phyloP scores from a whole-genome alignment of 2,113 vertebrate genomes.

The Felis chaus region DNA sequence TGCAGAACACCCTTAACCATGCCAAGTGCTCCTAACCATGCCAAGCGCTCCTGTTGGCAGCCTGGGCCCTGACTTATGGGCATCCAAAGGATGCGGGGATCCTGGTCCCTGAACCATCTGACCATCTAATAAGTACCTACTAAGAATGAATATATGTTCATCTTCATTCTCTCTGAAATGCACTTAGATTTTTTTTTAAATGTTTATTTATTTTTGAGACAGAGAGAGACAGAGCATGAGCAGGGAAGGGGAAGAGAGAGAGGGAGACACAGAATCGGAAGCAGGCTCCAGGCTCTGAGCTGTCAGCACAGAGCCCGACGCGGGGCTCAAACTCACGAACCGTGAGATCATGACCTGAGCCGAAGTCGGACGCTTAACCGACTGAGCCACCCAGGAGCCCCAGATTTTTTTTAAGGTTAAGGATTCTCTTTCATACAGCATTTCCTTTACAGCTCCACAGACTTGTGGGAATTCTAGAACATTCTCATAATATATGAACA shows the following conservation, averaged over 20 bases:
- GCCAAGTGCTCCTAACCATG: not conserved
- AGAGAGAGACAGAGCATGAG: no score
- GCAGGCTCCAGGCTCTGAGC: no score
- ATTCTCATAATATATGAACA: constrained; percentile 11
- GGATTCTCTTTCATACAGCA: constrained; percentile 33
- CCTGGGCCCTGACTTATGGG: not conserved
- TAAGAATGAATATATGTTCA: not conserved
- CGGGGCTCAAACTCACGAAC: no score
- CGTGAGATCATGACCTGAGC: no score
- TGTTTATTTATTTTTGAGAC: no score
- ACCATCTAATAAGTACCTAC: not conserved
- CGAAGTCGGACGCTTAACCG: no score
- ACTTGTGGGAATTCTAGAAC: constrained; percentile 12
- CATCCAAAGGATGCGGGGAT: not conserved
- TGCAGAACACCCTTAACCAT: constrained; percentile 37
- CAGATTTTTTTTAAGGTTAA: not conserved
- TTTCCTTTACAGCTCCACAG: not conserved
- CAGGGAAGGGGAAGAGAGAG: no score
- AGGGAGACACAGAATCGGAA: no score
- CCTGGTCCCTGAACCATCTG: not conserved
- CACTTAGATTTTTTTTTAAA: not conserved
- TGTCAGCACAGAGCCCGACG: no score
- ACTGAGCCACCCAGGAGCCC: no score
- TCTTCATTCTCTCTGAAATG: constrained; percentile 36
- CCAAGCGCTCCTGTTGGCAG: constrained; percentile 13